These are phyloP conservation scores for Nomada hirtipes DNA, from an alignment of 2,888 invertebrate species.

Conservation along the genomic window DNA sequence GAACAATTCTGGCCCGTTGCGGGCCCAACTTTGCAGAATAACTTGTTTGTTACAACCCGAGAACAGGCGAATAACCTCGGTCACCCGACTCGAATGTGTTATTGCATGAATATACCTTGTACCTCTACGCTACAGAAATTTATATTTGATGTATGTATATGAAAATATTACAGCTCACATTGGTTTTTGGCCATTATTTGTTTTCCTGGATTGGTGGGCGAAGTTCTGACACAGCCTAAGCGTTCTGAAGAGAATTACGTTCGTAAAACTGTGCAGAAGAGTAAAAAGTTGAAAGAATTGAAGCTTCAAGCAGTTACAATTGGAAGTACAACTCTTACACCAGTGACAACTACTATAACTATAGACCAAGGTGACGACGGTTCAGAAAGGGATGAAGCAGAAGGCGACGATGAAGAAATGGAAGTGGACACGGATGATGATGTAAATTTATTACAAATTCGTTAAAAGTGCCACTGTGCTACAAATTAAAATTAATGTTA, in stretches of 20 bases:
- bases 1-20: too few species aligned
- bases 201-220: slow-evolving; percentile 93
- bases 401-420: slow-evolving; percentile 92
- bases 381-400: slow-evolving; percentile 91
- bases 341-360: slow-evolving; percentile 83
- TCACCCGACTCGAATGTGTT: too few species aligned
- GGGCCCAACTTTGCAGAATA: too few species aligned
- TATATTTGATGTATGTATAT: not conserved
- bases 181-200: slow-evolving; percentile 99
- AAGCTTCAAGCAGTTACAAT: slow-evolving; percentile 86
- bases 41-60: too few species aligned
- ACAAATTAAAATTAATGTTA: too few species aligned
- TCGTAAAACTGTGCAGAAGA: slow-evolving; percentile 70
- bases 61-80: too few species aligned
- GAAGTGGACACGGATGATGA: slow-evolving; percentile 84
- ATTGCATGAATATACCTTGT: too few species aligned
- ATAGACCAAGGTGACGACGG: slow-evolving; percentile 90
- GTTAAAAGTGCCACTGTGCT: too few species aligned
- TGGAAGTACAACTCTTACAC: slow-evolving; percentile 88
- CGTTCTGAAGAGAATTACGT: slow-evolving; percentile 38
- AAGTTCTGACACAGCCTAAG: slow-evolving; percentile 85
- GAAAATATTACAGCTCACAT: slow-evolving; percentile 87
- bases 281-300: slow-evolving; percentile 83
- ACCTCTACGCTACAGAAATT: too few species aligned
- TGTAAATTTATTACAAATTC: slow-evolving; percentile 58